Evolutionary conservation across 2,113 vertebrate genomes (phyloP).

Genomic region (Laticauda laticaudata): DNA sequence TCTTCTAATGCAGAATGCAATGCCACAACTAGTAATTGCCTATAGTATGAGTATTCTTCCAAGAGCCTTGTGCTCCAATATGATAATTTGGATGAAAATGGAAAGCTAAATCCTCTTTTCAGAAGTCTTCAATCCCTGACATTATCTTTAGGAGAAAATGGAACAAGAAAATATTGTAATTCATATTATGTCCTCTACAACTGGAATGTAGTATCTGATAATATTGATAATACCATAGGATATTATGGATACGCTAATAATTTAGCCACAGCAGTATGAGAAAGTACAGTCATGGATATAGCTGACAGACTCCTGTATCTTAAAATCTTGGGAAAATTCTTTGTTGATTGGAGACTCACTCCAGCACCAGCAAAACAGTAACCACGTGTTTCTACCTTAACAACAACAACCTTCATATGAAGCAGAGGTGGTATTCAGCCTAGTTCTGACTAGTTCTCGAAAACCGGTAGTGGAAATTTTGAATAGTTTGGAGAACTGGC

Average conservation of each 20-base stretch:
- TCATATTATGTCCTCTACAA: neutral
- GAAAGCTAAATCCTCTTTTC: neutral
- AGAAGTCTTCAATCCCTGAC: neutral
- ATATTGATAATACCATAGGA: neutral
- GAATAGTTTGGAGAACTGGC: no score
- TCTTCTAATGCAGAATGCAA: neutral
- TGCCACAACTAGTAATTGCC: neutral
- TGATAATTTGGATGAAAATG: neutral
- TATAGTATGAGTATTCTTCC: neutral
- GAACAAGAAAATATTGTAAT: neutral
- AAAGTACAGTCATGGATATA: neutral
- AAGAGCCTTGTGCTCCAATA: neutral
- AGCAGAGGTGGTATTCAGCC: no score
- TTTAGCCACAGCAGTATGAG: neutral
- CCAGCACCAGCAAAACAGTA: neutral
- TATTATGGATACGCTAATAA: neutral
- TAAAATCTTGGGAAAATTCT: neutral
- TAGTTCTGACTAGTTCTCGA: no score
- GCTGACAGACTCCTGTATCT: neutral
- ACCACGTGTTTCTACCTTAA: neutral
- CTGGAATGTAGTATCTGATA: neutral
- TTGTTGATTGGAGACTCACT: neutral
- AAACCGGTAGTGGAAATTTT: no score
- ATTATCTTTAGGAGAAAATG: neutral
- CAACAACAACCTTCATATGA: neutral